phyloP scores from a whole-genome alignment of 1,140 invertebrate species.

The Mylabris phalerata region DNA sequence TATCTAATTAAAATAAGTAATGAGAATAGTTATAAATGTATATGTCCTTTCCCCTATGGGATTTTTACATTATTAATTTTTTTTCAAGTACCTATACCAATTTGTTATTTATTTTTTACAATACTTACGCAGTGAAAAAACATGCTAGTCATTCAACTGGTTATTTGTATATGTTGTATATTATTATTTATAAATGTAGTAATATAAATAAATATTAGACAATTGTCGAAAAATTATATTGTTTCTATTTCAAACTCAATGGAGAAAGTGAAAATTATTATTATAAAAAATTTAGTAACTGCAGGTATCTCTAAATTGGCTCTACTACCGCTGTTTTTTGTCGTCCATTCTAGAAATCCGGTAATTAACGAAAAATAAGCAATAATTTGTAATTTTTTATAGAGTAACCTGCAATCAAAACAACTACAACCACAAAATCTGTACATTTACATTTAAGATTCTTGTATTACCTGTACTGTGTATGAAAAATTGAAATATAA shows the following conservation, averaged over 20 bases:
- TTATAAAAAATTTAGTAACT: conserved; percentile 1
- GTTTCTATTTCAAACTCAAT: conserved; percentile 10
- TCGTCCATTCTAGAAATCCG: too few relatives aligned
- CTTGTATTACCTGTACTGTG: conserved; percentile 22
- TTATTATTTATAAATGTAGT: conserved; percentile 32
- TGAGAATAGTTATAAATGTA: background rate
- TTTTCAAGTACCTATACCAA: conserved; percentile 13
- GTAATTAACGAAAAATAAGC: conserved; percentile 4
- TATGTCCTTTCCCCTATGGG: background rate
- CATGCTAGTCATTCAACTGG: conserved; percentile 39
- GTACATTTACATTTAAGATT: conserved; percentile 22
- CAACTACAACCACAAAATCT: conserved; percentile 11
- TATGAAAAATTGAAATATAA: conserved; percentile 26
- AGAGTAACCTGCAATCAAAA: conserved; percentile 15
- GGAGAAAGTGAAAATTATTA: conserved; percentile 2
- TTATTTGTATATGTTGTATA: conserved; percentile 39
- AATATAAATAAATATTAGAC: conserved; percentile 12
- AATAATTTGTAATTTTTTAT: conserved; percentile 4
- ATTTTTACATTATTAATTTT: background rate
- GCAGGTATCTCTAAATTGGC: too few relatives aligned
- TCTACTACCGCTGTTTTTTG: too few relatives aligned
- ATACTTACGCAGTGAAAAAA: conserved; percentile 25
- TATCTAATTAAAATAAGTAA: background rate
- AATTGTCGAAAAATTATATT: conserved; percentile 8
- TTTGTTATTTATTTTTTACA: conserved; percentile 30